A percentile compares a stretch with the other conserved stretches of the same genome.
Conservation (phyloP, 2,797 vertebrate species). For the Pantherophis alleghaniensis region DNA sequence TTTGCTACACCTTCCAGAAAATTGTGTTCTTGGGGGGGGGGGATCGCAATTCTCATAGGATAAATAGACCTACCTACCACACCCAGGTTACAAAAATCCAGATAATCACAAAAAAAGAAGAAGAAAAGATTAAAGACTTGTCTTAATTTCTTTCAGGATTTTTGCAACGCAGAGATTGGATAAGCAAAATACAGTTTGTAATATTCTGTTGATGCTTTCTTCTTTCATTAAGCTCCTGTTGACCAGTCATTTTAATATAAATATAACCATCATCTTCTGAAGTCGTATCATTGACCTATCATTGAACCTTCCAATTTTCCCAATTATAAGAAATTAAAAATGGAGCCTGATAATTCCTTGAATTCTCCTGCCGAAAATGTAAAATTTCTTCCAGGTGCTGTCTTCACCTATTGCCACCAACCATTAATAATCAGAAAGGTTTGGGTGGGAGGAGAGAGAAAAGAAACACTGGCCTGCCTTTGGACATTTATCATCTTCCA, state of each 20-base stretch:
- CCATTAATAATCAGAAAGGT: constrained; percentile 44
- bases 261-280: background rate
- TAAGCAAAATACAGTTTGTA: background rate
- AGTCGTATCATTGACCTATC: background rate
- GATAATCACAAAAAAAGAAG: background rate
- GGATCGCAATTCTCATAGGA: background rate
- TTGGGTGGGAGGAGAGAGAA: background rate
- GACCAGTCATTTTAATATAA: constrained; percentile 20
- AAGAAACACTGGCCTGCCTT: background rate
- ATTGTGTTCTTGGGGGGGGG: too few relatives aligned
- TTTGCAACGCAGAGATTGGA: background rate
- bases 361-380: constrained; percentile 11
- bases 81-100: background rate
- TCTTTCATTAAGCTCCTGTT: constrained; percentile 6
- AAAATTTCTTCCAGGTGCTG: constrained; percentile 26
- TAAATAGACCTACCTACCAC: background rate
- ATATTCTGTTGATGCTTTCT: background rate
- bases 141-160: background rate
- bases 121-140: background rate
- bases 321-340: constrained; percentile 18
- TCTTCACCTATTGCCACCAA: constrained; percentile 26
- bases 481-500: constrained; percentile 26
- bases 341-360: background rate
- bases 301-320: constrained; percentile 1
- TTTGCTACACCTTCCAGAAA: background rate